Evolutionary conservation across 2,888 invertebrate species (phyloP).

Genomic region (Scelioninae gen. 2): DNA sequence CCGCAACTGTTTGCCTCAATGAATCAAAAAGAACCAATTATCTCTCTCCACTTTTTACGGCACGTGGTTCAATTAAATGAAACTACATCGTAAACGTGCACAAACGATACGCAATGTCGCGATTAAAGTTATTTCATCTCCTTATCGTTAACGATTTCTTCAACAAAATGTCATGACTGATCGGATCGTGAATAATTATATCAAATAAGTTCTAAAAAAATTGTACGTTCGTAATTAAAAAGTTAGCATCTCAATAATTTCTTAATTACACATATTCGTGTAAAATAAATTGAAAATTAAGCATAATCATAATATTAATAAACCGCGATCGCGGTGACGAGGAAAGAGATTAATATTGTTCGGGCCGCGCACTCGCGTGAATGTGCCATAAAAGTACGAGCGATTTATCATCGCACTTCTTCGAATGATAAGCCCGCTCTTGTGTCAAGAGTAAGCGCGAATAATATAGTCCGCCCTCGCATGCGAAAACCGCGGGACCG

Average conservation of each 20-base stretch:
- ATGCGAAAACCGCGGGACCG: slow-evolving; percentile 62
- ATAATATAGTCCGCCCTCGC: slow-evolving; percentile 72
- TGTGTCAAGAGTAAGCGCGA: slow-evolving; percentile 65
- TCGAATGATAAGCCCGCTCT: slow-evolving; percentile 45
- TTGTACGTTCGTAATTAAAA: slow-evolving; percentile 9
- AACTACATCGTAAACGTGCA: too few relatives aligned
- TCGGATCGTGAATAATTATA: slow-evolving; percentile 1
- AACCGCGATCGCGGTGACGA: background rate
- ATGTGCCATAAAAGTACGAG: slow-evolving; percentile 33
- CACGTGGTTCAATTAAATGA: too few relatives aligned
- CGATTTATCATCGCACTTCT: slow-evolving; percentile 52
- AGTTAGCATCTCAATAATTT: slow-evolving; percentile 29
- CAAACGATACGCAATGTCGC: too few relatives aligned
- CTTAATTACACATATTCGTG: slow-evolving; percentile 29
- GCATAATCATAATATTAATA: slow-evolving; percentile 12
- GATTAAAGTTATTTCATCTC: too few relatives aligned
- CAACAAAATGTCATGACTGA: background rate
- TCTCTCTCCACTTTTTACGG: too few relatives aligned
- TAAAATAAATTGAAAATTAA: slow-evolving; percentile 46
- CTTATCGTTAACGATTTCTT: too few relatives aligned
- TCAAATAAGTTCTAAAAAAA: background rate
- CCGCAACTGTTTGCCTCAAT: too few relatives aligned
- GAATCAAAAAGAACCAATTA: too few relatives aligned
- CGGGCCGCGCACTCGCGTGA: slow-evolving; percentile 26
- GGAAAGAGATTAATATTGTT: background rate